A percentile compares a stretch with the other conserved stretches of the same genome.
Conservation (phyloP, 2,797 vertebrate species). For the Rhinophrynus dorsalis region DNA sequence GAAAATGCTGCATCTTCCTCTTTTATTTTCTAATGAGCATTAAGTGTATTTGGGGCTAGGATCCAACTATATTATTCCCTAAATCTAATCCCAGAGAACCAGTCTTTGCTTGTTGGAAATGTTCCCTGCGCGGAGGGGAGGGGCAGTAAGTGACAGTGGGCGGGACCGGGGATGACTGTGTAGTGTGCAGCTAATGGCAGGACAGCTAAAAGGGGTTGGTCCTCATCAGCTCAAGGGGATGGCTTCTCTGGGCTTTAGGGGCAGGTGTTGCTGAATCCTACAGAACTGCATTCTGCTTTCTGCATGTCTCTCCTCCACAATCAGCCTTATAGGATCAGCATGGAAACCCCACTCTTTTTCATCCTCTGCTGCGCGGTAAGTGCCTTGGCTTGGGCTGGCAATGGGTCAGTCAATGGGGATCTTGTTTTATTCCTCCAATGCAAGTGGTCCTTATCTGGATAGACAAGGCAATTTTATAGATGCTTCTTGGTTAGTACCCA, state of each 20-base stretch:
- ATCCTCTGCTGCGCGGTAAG: slow-evolving; percentile 37
- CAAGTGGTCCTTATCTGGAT: neutral
- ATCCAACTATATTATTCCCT: slow-evolving; percentile 38
- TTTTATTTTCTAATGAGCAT: slow-evolving; percentile 30
- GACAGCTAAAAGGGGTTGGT: slow-evolving; percentile 29
- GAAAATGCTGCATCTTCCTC: slow-evolving; percentile 18
- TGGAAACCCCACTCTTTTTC: slow-evolving; percentile 32
- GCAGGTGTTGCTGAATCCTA: slow-evolving; percentile 40
- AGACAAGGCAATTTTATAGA: too few relatives aligned
- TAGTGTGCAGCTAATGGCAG: slow-evolving; percentile 30
- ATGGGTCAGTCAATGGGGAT: neutral
- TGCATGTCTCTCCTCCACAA: slow-evolving; percentile 20
- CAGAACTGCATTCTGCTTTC: slow-evolving; percentile 36
- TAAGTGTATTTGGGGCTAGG: slow-evolving; percentile 35
- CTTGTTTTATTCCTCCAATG: neutral
- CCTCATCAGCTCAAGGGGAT: slow-evolving; percentile 31
- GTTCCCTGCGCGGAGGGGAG: slow-evolving; percentile 1
- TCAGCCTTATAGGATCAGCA: slow-evolving; percentile 33
- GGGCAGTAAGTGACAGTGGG: slow-evolving; percentile 15
- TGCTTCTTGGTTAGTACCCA: too few relatives aligned
- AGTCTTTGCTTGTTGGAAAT: slow-evolving; percentile 20
- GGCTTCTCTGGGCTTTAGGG: slow-evolving; percentile 36
- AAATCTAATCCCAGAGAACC: slow-evolving; percentile 26
- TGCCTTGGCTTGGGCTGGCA: neutral
- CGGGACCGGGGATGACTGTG: neutral